A percentile compares a stretch with the other conserved stretches of the same genome.
Evolutionary conservation across 2,888 invertebrate species (phyloP).

Genomic region (Thereva unica): DNA sequence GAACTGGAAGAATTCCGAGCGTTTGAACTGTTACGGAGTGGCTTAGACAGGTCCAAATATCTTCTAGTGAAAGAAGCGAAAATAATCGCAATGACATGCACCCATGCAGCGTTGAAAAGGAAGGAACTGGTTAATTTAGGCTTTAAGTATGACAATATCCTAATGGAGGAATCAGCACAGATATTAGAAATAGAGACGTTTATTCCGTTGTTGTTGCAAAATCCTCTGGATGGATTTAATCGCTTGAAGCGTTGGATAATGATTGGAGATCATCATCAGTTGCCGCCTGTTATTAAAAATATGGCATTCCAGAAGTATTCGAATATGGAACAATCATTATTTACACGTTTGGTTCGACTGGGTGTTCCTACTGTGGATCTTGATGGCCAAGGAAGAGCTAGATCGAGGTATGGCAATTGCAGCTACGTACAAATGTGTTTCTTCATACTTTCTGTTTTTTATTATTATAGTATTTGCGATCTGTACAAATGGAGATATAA

Average conservation of each 20-base stretch:
- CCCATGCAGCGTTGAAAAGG: constrained; percentile 96
- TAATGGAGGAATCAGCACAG: constrained; percentile 99
- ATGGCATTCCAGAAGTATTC: constrained; percentile 99
- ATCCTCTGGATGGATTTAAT: constrained; percentile 94
- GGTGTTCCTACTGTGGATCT: constrained; percentile 97
- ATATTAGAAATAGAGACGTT: constrained; percentile 99
- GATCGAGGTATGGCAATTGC: constrained; percentile 60
- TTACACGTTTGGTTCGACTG: constrained; percentile 92
- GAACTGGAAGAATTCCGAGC: constrained; percentile 98
- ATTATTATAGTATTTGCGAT: constrained; percentile 75
- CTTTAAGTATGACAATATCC: constrained; percentile 97
- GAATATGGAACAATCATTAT: constrained; percentile 99
- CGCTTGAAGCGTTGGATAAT: constrained; percentile 98
- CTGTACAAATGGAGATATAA: constrained; percentile 97
- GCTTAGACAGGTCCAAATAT: constrained; percentile 94
- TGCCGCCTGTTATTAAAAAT: constrained; percentile 99
- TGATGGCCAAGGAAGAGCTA: constrained; percentile 95
- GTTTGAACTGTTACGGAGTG: constrained; percentile 93
- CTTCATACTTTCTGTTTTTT: constrained; percentile 30
- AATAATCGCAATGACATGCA: constrained; percentile 99
- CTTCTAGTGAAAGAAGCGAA: constrained; percentile 97
- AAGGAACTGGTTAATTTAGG: constrained; percentile 94
- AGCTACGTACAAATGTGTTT: neutral
- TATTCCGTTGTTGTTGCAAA: constrained; percentile 96
- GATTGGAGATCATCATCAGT: constrained; percentile 99